phyloP scores from a whole-genome alignment of 2,113 vertebrate genomes.

The Gobius niger region DNA sequence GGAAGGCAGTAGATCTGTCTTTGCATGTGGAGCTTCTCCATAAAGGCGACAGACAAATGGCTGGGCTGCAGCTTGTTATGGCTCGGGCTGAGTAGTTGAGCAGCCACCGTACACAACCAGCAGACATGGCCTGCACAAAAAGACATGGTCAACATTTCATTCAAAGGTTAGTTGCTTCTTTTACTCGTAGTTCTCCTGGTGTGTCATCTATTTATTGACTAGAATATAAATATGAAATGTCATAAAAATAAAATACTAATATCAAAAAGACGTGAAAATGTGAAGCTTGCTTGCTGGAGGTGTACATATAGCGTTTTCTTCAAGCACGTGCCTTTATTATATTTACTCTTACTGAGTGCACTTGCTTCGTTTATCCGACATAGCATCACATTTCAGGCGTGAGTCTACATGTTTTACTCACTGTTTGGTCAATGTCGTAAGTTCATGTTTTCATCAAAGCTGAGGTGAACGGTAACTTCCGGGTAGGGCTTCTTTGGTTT shows the following conservation, averaged over 20 bases:
- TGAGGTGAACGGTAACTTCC: slow-evolving; percentile 32
- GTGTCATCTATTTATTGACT: too few species aligned
- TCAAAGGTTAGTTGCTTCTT: too few species aligned
- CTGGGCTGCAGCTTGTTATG: not conserved
- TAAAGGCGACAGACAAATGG: slow-evolving; percentile 9
- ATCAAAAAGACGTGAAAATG: too few species aligned
- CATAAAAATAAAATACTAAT: too few species aligned
- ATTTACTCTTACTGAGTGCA: not conserved
- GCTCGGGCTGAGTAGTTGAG: slow-evolving; percentile 35
- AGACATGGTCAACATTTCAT: not conserved
- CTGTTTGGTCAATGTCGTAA: slow-evolving; percentile 24
- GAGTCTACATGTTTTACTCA: slow-evolving; percentile 30
- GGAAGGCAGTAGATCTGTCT: not conserved
- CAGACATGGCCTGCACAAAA: slow-evolving; percentile 64
- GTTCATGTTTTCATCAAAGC: slow-evolving; percentile 12
- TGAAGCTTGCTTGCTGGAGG: too few species aligned
- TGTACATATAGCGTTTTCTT: too few species aligned
- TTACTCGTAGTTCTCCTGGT: too few species aligned
- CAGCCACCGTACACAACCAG: slow-evolving; percentile 59
- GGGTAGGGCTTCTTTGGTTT: slow-evolving; percentile 25
- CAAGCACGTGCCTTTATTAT: too few species aligned
- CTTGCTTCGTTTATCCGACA: not conserved
- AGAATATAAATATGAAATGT: not conserved
- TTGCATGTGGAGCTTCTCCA: slow-evolving; percentile 2
- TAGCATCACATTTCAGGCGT: not conserved